Percentiles rank a stretch among this genome's conserved stretches.
Conservation (phyloP, 2,113 vertebrate species). For the Ceyx cyanopectus region DNA sequence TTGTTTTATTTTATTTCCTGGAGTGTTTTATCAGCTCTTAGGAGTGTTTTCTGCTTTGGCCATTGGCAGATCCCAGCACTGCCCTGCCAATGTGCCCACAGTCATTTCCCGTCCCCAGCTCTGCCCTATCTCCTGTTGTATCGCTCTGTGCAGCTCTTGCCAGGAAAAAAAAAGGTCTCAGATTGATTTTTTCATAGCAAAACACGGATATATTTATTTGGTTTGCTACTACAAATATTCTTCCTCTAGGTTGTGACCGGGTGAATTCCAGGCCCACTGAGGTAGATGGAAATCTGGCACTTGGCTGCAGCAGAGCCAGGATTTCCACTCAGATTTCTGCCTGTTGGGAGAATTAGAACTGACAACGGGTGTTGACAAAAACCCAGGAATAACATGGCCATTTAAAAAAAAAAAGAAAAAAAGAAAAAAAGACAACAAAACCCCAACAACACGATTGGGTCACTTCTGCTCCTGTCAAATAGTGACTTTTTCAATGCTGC, state of each 20-base stretch:
- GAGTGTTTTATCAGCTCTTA: neutral
- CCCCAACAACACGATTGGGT: neutral
- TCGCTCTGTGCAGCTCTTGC: neutral
- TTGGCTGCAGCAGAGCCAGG: slow-evolving; percentile 8
- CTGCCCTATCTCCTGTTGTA: slow-evolving; percentile 43
- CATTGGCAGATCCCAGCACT: neutral
- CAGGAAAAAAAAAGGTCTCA: slow-evolving; percentile 53
- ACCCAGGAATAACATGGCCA: neutral
- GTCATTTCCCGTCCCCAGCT: slow-evolving; percentile 48
- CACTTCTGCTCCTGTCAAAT: neutral
- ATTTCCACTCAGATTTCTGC: slow-evolving; percentile 38
- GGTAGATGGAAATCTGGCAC: slow-evolving; percentile 32
- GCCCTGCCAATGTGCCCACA: slow-evolving; percentile 37
- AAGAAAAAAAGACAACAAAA: neutral
- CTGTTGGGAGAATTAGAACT: slow-evolving; percentile 29
- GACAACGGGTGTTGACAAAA: slow-evolving; percentile 30
- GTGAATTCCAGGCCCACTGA: slow-evolving; percentile 38
- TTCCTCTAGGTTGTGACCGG: slow-evolving; percentile 46
- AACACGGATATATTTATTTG: slow-evolving; percentile 59
- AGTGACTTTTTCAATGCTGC: neutral
- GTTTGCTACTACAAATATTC: slow-evolving; percentile 65
- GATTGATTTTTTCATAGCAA: slow-evolving; percentile 57
- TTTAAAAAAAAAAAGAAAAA: neutral
- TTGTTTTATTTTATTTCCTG: slow-evolving; percentile 44
- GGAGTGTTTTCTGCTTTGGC: neutral